Conservation (phyloP, 2,888 invertebrate genomes). For the Xestoiulus laeticollis region DNA sequence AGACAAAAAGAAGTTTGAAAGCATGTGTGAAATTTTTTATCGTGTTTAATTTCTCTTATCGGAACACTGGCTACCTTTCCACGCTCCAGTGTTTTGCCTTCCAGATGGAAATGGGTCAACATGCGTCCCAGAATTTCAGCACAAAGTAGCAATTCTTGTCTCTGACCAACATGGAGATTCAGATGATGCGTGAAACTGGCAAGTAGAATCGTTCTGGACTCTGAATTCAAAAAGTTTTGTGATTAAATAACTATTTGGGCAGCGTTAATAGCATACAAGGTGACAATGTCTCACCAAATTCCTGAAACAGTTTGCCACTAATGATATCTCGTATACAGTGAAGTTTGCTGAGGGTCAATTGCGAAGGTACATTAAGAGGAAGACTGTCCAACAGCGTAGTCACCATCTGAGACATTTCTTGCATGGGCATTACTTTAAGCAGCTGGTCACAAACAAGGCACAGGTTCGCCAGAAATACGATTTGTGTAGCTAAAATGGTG, state of each 20-base stretch:
- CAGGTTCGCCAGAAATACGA: slow-evolving; percentile 82
- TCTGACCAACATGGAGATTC: slow-evolving; percentile 79
- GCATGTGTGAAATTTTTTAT: too few species aligned
- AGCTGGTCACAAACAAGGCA: slow-evolving; percentile 86
- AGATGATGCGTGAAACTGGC: slow-evolving; percentile 86
- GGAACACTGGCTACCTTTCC: slow-evolving; percentile 53
- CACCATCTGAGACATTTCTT: slow-evolving; percentile 82
- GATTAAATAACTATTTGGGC: not conserved
- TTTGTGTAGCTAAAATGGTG: slow-evolving; percentile 80
- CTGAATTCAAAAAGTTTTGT: slow-evolving; percentile 66
- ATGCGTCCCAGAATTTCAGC: slow-evolving; percentile 89
- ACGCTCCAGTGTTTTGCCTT: slow-evolving; percentile 63
- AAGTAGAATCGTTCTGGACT: slow-evolving; percentile 83
- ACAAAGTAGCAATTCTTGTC: slow-evolving; percentile 83
- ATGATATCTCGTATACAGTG: slow-evolving; percentile 83
- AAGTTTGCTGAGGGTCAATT: slow-evolving; percentile 81
- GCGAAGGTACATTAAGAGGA: slow-evolving; percentile 75
- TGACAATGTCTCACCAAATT: slow-evolving; percentile 70
- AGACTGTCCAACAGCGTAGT: slow-evolving; percentile 80
- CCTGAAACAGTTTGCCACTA: slow-evolving; percentile 71
- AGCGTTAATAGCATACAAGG: not conserved
- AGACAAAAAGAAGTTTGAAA: too few species aligned
- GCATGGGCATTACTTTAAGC: slow-evolving; percentile 68
- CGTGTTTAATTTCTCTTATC: too few species aligned
- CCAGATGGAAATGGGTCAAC: slow-evolving; percentile 72